Evolutionary conservation across 2,113 vertebrate species (phyloP).

Genomic region (Rhodinocichla rosea): DNA sequence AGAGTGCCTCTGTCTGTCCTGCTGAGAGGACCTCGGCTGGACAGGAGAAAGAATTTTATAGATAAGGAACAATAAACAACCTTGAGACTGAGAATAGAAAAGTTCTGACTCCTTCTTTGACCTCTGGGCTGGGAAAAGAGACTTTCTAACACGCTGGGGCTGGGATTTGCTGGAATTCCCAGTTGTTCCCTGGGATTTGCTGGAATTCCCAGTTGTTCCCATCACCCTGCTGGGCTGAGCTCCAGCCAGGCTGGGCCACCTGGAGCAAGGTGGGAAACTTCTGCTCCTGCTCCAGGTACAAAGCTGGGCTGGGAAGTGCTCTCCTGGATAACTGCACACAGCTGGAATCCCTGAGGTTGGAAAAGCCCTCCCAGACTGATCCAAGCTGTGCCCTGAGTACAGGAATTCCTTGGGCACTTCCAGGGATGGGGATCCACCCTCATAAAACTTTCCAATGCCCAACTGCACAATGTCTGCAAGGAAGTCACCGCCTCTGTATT

Average conservation of each 20-base stretch:
- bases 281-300: neutral
- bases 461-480: neutral
- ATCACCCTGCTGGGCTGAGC: neutral
- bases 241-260: neutral
- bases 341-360: neutral
- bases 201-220: too few species aligned
- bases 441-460: neutral
- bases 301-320: accelerated
- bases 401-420: neutral
- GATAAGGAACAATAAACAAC: too few species aligned
- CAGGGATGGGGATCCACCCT: neutral
- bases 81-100: too few species aligned
- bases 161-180: too few species aligned
- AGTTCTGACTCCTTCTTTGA: too few species aligned
- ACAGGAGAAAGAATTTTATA: too few species aligned
- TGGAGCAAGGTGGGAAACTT: neutral
- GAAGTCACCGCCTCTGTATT: neutral
- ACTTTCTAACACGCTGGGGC: too few species aligned
- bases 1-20: too few species aligned
- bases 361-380: neutral
- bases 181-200: too few species aligned
- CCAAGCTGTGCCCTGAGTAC: neutral
- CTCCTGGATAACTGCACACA: neutral
- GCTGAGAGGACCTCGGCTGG: too few species aligned
- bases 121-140: too few species aligned